Percentiles rank a stretch among this genome's conserved stretches.
Conservation (phyloP, 2,113 vertebrate genomes). For the Argyrosomus japonicus region DNA sequence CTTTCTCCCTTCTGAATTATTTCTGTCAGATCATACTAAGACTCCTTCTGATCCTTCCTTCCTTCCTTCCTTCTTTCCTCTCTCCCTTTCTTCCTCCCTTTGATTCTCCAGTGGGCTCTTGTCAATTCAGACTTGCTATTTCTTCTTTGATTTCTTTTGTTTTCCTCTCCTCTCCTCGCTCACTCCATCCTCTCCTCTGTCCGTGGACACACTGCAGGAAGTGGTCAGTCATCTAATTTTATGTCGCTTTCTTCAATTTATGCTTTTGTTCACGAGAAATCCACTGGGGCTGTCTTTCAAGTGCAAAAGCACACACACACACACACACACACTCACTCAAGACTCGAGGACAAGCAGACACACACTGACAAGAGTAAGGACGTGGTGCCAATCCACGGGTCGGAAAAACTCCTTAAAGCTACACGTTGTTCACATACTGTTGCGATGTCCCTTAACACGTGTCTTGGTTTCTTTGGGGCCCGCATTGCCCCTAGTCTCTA, state of each 20-base stretch:
- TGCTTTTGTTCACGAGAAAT: constrained; percentile 39
- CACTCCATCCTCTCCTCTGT: constrained; percentile 23
- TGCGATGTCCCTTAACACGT: constrained; percentile 43
- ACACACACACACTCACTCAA: constrained; percentile 32
- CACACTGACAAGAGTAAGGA: constrained; percentile 21
- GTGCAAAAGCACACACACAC: constrained; percentile 45
- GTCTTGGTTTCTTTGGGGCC: constrained; percentile 54
- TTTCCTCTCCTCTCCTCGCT: constrained; percentile 43
- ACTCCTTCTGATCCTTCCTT: constrained; percentile 39
- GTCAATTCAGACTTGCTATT: constrained; percentile 56
- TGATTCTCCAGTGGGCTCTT: constrained; percentile 59
- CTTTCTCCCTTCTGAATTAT: constrained; percentile 56
- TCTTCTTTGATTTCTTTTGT: constrained; percentile 57
- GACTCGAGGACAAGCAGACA: constrained; percentile 41
- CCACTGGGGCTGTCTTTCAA: constrained; percentile 47
- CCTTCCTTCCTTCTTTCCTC: background rate
- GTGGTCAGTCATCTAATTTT: constrained; percentile 62
- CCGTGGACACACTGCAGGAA: constrained; percentile 40
- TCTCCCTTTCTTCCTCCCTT: constrained; percentile 16
- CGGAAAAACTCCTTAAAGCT: constrained; percentile 52
- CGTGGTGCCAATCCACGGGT: constrained; percentile 18
- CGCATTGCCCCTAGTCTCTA: constrained; percentile 43
- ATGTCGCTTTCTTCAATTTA: constrained; percentile 46
- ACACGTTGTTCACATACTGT: constrained; percentile 45
- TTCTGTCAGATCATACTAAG: constrained; percentile 65